phyloP scores from a whole-genome alignment of 2,797 vertebrate genomes.

The Ceryle rudis region DNA sequence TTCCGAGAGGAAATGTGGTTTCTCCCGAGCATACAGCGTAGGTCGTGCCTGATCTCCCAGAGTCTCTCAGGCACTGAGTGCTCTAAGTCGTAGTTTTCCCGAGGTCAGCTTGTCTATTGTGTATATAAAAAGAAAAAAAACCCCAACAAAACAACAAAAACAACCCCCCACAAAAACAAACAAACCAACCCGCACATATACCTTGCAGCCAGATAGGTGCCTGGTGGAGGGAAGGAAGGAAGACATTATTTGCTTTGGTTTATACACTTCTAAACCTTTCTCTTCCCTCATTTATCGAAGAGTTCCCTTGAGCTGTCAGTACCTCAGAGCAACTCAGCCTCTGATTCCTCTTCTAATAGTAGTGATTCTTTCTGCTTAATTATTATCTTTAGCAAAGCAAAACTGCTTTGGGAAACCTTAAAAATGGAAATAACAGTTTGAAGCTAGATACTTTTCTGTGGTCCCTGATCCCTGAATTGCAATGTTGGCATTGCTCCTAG shows the following conservation, averaged over 20 bases:
- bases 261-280: not conserved
- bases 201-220: not conserved
- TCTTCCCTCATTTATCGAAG: not conserved
- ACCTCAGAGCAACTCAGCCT: not conserved
- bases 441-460: not conserved
- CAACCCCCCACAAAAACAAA: too few species aligned
- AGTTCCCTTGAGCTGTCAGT: not conserved
- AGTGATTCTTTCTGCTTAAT: not conserved
- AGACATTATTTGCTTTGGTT: not conserved
- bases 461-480: not conserved
- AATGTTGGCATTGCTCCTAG: not conserved
- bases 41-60: not conserved
- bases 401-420: not conserved
- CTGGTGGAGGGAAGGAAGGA: not conserved
- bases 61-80: not conserved
- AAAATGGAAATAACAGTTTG: not conserved
- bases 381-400: not conserved
- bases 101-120: not conserved
- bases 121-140: not conserved
- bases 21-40: not conserved
- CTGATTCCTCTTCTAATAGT: not conserved
- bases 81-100: not conserved
- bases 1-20: fast-evolving
- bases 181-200: not conserved
- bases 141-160: not conserved